phyloP scores from a whole-genome alignment of 2,888 invertebrate genomes.

The Nesidiocoris tenuis region DNA sequence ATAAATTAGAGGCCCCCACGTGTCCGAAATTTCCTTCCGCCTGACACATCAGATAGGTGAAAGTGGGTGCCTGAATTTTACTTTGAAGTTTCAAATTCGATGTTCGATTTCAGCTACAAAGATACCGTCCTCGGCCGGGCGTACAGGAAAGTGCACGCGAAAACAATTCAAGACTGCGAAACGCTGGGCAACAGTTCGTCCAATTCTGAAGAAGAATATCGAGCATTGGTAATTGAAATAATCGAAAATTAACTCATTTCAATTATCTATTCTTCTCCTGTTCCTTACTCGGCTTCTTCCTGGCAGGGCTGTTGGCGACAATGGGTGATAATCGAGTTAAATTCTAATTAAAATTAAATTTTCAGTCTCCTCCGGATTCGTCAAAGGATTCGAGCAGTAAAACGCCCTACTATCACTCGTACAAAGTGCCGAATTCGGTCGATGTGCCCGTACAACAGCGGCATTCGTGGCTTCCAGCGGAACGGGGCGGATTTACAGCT shows the following conservation, averaged over 20 bases:
- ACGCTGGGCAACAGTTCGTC: background rate
- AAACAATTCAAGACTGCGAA: background rate
- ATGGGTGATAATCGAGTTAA: too few relatives aligned
- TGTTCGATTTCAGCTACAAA: conserved; percentile 32
- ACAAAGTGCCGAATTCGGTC: background rate
- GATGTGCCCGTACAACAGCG: background rate
- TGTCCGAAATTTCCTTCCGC: too few relatives aligned
- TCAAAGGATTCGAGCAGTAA: background rate
- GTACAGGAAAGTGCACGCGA: conserved; percentile 16
- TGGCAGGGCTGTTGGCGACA: too few relatives aligned
- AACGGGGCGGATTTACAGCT: background rate
- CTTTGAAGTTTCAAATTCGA: too few relatives aligned
- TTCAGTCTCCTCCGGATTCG: background rate
- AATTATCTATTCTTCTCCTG: background rate
- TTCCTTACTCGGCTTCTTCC: too few relatives aligned
- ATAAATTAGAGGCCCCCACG: too few relatives aligned
- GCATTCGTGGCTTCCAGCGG: background rate
- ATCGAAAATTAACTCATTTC: background rate
- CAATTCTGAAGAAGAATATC: conserved; percentile 17
- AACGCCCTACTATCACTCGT: background rate
- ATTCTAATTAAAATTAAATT: too few relatives aligned
- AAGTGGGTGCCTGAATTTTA: too few relatives aligned
- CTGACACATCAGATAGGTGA: too few relatives aligned
- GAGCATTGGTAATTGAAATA: conserved; percentile 3
- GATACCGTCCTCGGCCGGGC: conserved; percentile 24